A percentile compares a stretch with the other conserved stretches of the same genome.
phyloP scores from a whole-genome alignment of 2,113 vertebrate species.

The Mobula birostris region DNA sequence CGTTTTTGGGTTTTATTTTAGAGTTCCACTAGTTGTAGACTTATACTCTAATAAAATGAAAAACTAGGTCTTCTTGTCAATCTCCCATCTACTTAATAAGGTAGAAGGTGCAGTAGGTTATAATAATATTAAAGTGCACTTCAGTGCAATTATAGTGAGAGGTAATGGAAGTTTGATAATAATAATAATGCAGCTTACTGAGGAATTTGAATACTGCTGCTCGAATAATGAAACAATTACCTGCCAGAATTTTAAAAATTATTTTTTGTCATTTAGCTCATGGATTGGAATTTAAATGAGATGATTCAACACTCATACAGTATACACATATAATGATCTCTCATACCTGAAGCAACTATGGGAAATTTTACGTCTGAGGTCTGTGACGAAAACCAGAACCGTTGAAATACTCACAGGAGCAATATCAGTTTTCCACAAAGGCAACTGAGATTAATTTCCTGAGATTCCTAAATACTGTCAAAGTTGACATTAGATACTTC shows the following conservation, averaged over 20 bases:
- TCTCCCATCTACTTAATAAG: neutral
- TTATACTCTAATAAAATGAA: neutral
- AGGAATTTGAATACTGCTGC: neutral
- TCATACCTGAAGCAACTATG: neutral
- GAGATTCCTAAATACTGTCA: neutral
- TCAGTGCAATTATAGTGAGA: neutral
- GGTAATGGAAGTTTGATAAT: neutral
- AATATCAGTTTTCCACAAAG: neutral
- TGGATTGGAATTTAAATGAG: neutral
- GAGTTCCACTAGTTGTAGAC: too few species aligned
- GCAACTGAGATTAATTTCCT: neutral
- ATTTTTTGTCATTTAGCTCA: neutral
- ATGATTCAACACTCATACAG: neutral
- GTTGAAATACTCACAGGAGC: neutral
- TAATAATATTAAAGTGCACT: neutral
- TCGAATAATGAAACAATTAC: neutral
- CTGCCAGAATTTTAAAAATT: neutral
- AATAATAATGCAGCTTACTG: neutral
- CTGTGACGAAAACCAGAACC: neutral
- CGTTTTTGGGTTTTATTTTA: too few species aligned
- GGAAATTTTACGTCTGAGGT: neutral
- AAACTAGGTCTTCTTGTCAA: neutral
- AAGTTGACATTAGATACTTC: conserved; percentile 2
- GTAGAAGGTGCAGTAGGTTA: neutral
- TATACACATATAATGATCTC: neutral